phyloP scores from a whole-genome alignment of 2,113 vertebrate species.

The Brienomyrus brachyistius region DNA sequence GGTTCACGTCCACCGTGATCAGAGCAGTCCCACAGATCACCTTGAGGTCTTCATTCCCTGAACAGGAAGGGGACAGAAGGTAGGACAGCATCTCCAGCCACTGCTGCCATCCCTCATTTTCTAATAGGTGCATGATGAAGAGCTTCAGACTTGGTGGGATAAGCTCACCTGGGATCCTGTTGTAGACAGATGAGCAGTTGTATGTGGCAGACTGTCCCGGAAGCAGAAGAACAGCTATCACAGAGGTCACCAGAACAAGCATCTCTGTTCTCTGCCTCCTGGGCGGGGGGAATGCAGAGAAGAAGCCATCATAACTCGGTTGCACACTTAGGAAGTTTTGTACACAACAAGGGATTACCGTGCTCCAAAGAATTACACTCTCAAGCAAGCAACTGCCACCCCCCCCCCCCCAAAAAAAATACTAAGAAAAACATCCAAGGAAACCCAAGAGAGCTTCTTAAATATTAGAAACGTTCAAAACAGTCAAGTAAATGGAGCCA shows the following conservation, averaged over 20 bases:
- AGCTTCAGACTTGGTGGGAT: background rate
- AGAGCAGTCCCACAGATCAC: constrained; percentile 52
- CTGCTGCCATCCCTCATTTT: background rate
- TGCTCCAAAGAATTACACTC: background rate
- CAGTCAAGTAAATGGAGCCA: background rate
- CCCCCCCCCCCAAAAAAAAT: background rate
- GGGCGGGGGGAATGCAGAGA: background rate
- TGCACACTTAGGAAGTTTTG: background rate
- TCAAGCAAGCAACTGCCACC: background rate
- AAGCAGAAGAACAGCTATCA: constrained; percentile 43
- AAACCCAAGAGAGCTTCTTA: background rate
- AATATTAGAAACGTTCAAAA: background rate
- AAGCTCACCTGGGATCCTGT: constrained; percentile 52
- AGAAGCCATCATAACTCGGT: background rate
- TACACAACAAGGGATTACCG: background rate
- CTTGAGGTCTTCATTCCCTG: constrained; percentile 56
- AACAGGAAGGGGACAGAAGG: background rate
- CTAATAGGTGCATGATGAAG: background rate
- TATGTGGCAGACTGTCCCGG: constrained; percentile 37
- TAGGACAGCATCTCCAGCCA: background rate
- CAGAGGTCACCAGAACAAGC: constrained; percentile 38
- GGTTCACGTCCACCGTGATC: constrained; percentile 60
- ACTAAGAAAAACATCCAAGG: background rate
- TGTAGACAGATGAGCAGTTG: constrained; percentile 53
- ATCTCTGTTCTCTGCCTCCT: constrained; percentile 10